A percentile compares a stretch with the other conserved stretches of the same genome.
Evolutionary conservation across 2,113 vertebrate genomes (phyloP).

Genomic region (Turnix velox): DNA sequence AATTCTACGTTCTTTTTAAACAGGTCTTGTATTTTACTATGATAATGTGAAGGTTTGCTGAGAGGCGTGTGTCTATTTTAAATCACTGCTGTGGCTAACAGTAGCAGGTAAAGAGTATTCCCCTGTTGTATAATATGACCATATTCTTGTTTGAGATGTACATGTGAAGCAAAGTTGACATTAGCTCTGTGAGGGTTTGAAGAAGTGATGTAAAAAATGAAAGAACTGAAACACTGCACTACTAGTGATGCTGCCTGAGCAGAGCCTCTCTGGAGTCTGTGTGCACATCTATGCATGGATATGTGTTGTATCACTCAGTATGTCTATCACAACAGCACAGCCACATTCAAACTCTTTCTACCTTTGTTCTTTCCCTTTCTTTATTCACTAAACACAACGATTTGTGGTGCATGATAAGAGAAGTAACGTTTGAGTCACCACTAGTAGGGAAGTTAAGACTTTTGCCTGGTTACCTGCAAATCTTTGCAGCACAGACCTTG

Average conservation of each 20-base stretch:
- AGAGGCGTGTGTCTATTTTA: not conserved
- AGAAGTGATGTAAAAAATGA: not conserved
- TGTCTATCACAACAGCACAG: not conserved
- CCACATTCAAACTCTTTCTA: not conserved
- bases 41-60: not conserved
- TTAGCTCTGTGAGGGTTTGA: not conserved
- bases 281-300: fast-evolving
- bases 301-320: fast-evolving
- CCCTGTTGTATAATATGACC: not conserved
- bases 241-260: fast-evolving
- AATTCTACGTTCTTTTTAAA: slow-evolving; percentile 23
- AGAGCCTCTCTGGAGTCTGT: not conserved
- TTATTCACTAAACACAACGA: not conserved
- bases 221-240: not conserved
- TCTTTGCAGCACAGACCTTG: not conserved
- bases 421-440: not conserved
- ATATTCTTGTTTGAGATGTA: not conserved
- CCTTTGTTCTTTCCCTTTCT: not conserved
- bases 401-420: not conserved
- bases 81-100: not conserved
- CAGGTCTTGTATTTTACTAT: not conserved
- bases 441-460: not conserved
- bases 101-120: not conserved
- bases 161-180: not conserved
- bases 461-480: not conserved